Evolutionary conservation across 2,113 vertebrate genomes (phyloP).

Genomic region (Protomyctophum bolini): DNA sequence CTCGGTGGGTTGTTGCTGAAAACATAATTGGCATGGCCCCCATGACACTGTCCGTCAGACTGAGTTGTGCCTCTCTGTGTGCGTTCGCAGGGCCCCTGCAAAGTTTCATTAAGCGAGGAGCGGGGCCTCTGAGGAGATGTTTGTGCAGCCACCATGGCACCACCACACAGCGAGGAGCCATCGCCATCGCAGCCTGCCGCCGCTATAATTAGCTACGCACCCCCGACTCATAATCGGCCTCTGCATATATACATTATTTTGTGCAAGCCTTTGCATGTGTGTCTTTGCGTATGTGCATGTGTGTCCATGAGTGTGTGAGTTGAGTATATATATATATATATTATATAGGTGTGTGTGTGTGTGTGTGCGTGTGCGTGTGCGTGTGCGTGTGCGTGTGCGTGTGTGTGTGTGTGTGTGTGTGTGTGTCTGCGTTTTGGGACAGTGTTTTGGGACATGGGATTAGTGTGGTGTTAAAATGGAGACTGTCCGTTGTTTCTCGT

Average conservation of each 20-base stretch:
- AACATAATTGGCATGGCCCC: slow-evolving; percentile 76
- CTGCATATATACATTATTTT: not conserved
- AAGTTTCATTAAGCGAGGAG: slow-evolving; percentile 76
- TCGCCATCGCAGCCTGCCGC: slow-evolving; percentile 30
- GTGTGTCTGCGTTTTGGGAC: not conserved
- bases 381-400: not conserved
- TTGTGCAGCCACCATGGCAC: slow-evolving; percentile 77
- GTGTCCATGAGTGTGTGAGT: not conserved
- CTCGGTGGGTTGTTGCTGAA: slow-evolving; percentile 61
- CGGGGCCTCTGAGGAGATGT: slow-evolving; percentile 69
- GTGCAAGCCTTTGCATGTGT: slow-evolving; percentile 3
- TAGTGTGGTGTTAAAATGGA: slow-evolving; percentile 4
- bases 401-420: not conserved
- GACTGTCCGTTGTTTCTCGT: slow-evolving; percentile 1
- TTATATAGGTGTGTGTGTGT: too few relatives aligned
- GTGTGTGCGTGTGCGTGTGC: too few relatives aligned
- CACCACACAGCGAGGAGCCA: slow-evolving; percentile 65
- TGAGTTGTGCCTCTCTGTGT: slow-evolving; percentile 63
- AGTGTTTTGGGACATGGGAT: not conserved
- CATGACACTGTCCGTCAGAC: slow-evolving; percentile 70
- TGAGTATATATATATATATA: too few relatives aligned
- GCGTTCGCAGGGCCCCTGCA: slow-evolving; percentile 62
- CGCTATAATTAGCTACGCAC: slow-evolving; percentile 55
- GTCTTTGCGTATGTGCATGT: not conserved
- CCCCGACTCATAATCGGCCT: slow-evolving; percentile 37